Percentiles rank a stretch among this genome's conserved stretches.
Evolutionary conservation across 1,140 invertebrate species (phyloP).

Genomic region (Drosophila ambigua): DNA sequence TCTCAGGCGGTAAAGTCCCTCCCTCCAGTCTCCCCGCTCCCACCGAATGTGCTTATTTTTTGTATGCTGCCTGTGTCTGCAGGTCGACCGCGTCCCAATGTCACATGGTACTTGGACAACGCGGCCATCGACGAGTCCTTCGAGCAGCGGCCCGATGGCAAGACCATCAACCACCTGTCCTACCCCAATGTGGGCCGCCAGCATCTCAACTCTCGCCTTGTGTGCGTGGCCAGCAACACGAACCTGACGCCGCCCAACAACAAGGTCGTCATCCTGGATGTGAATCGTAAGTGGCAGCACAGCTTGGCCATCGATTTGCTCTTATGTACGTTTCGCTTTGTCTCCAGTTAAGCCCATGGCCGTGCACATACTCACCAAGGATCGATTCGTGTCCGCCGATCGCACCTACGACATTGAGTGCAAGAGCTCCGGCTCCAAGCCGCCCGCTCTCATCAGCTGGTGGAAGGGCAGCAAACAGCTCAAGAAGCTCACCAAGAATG

Average conservation of each 20-base stretch:
- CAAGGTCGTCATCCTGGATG: slow-evolving; percentile 91
- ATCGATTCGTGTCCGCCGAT: slow-evolving; percentile 90
- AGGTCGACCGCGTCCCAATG: slow-evolving; percentile 91
- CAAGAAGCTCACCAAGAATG: slow-evolving; percentile 90
- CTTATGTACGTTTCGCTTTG: no score
- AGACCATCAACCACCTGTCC: slow-evolving; percentile 90
- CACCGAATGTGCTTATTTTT: not conserved
- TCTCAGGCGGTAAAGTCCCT: slow-evolving; percentile 90
- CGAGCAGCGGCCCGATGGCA: slow-evolving; percentile 87
- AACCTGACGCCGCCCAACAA: slow-evolving; percentile 90
- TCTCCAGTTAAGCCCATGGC: slow-evolving; percentile 91
- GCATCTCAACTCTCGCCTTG: slow-evolving; percentile 90
- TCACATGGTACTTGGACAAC: slow-evolving; percentile 94
- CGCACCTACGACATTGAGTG: slow-evolving; percentile 93
- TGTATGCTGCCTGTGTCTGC: slow-evolving; percentile 1
- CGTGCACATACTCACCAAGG: slow-evolving; percentile 91
- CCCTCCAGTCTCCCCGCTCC: no score
- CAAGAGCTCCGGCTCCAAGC: slow-evolving; percentile 91
- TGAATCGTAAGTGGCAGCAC: slow-evolving; percentile 90
- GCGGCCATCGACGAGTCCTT: slow-evolving; percentile 92
- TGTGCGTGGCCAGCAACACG: slow-evolving; percentile 94
- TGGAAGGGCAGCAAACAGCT: slow-evolving; percentile 93
- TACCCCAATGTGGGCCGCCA: slow-evolving; percentile 90
- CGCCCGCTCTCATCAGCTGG: slow-evolving; percentile 93
- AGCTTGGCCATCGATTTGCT: not conserved